A percentile compares a stretch with the other conserved stretches of the same genome.
Conservation (phyloP, 1,140 invertebrate species). For the Lanistes nyassanus region DNA sequence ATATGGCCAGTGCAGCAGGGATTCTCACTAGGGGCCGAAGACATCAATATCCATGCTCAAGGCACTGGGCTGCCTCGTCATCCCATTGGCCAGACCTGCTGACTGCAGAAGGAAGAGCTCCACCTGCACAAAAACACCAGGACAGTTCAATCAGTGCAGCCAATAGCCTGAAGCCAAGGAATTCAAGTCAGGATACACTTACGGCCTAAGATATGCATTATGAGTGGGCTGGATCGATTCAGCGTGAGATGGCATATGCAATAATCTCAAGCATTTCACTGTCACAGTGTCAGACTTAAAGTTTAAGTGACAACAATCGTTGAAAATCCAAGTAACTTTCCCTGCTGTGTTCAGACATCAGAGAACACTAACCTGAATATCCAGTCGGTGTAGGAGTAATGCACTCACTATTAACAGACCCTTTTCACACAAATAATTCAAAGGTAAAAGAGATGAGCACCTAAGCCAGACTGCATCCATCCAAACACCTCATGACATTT, state of each 20-base stretch:
- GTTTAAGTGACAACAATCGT: not conserved
- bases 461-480: too few species aligned
- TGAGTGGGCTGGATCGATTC: not conserved
- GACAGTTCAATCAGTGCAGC: not conserved
- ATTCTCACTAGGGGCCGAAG: slow-evolving; percentile 58
- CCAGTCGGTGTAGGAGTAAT: too few species aligned
- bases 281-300: not conserved
- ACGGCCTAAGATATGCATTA: too few species aligned
- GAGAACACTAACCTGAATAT: too few species aligned
- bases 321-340: too few species aligned
- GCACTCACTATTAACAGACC: too few species aligned
- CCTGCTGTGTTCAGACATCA: too few species aligned
- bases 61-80: slow-evolving; percentile 61
- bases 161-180: not conserved
- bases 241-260: not conserved
- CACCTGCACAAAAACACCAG: slow-evolving; percentile 58
- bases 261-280: not conserved
- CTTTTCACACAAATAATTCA: not conserved
- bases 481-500: too few species aligned
- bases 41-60: slow-evolving; percentile 49
- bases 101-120: slow-evolving; percentile 68
- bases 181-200: not conserved
- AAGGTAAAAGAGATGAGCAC: not conserved
- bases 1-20: slow-evolving; percentile 33
- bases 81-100: slow-evolving; percentile 69